A percentile compares a stretch with the other conserved stretches of the same genome.
These are phyloP conservation scores for Varanus komodoensis DNA, from an alignment of 2,113 vertebrate species.

Conservation along the genomic window DNA sequence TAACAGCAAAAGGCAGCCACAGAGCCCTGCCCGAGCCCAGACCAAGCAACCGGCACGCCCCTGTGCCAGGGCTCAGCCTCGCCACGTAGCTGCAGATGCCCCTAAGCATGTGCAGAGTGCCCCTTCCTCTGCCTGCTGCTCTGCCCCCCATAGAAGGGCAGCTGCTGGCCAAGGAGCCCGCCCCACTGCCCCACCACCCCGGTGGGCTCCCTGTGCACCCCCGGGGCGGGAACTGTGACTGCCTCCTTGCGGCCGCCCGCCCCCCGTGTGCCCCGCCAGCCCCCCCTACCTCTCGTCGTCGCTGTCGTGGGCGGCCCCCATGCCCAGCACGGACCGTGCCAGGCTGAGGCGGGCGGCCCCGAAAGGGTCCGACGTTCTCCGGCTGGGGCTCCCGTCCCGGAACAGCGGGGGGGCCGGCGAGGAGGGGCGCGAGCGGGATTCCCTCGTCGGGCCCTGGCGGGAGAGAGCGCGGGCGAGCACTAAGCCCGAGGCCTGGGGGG, in stretches of 20 bases:
- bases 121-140: neutral
- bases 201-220: too few relatives aligned
- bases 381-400: slow-evolving; percentile 66
- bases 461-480: neutral
- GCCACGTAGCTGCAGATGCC: neutral
- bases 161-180: too few relatives aligned
- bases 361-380: slow-evolving; percentile 67
- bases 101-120: neutral
- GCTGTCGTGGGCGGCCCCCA: slow-evolving; percentile 75
- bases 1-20: neutral
- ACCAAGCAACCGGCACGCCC: neutral
- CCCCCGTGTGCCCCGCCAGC: neutral
- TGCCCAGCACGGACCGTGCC: slow-evolving; percentile 82
- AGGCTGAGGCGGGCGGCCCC: slow-evolving; percentile 74
- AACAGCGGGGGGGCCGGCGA: slow-evolving; percentile 73
- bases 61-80: too few relatives aligned
- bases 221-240: too few relatives aligned
- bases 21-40: neutral
- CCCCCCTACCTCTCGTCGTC: slow-evolving; percentile 80
- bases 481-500: neutral
- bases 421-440: slow-evolving; percentile 79
- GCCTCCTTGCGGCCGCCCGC: neutral
- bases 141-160: too few relatives aligned
- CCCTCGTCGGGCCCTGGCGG: slow-evolving; percentile 46
- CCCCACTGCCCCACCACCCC: too few relatives aligned